Evolutionary conservation across 2,113 vertebrate genomes (phyloP).

Genomic region (Pseudois nayaur): DNA sequence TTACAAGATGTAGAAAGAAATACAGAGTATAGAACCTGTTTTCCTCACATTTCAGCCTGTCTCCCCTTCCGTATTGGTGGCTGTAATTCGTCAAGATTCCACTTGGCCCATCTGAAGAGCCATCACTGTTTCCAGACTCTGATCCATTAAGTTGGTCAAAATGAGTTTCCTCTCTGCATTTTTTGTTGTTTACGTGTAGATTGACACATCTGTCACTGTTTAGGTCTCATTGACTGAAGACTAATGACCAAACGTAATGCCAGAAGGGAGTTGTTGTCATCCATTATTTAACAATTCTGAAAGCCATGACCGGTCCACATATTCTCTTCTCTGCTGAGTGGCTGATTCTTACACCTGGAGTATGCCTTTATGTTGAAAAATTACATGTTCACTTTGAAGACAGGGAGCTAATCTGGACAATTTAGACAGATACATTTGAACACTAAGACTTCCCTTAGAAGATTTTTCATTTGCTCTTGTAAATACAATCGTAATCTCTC

Average conservation of each 20-base stretch:
- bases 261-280: background rate
- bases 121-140: background rate
- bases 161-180: constrained; percentile 21
- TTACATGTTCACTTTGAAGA: constrained; percentile 6
- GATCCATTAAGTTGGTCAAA: constrained; percentile 10
- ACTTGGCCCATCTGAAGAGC: background rate
- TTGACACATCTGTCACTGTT: constrained; percentile 7
- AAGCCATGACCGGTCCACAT: background rate
- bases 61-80: background rate
- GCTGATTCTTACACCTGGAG: background rate
- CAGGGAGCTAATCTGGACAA: background rate
- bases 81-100: background rate
- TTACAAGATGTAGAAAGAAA: constrained; percentile 11
- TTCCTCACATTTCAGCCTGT: background rate
- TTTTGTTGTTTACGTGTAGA: constrained; percentile 14
- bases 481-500: constrained; percentile 10
- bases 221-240: constrained; percentile 42
- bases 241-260: background rate
- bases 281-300: background rate
- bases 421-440: constrained; percentile 17
- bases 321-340: background rate
- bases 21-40: background rate
- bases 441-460: constrained; percentile 29
- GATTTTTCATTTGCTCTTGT: background rate
- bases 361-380: constrained; percentile 30